These are phyloP conservation scores for Pteropus alecto DNA, from an alignment of 2,113 vertebrate species.

Conservation along the genomic window DNA sequence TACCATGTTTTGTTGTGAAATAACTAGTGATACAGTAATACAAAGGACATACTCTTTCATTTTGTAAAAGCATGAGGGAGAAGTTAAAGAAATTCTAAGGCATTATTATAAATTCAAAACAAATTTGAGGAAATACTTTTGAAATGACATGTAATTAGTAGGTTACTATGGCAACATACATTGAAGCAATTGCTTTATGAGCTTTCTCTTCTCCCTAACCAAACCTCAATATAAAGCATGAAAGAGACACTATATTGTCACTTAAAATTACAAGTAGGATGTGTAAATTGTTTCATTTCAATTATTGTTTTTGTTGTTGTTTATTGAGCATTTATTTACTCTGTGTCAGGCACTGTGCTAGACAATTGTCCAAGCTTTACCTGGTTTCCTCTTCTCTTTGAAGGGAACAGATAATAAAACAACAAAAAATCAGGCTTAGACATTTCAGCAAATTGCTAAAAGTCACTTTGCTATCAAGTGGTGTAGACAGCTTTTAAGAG, in stretches of 20 bases:
- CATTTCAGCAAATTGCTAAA: background rate
- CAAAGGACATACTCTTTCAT: conserved; percentile 65
- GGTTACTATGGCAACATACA: conserved; percentile 52
- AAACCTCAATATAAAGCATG: conserved; percentile 12
- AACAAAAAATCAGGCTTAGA: background rate
- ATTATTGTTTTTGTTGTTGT: background rate
- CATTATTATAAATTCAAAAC: conserved; percentile 62
- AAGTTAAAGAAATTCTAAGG: conserved; percentile 80
- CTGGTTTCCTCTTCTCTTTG: background rate
- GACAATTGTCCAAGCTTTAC: background rate
- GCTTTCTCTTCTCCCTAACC: conserved; percentile 46
- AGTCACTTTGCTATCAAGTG: background rate
- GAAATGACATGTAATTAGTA: conserved; percentile 70
- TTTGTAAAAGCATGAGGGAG: conserved; percentile 76
- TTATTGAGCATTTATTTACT: conserved; percentile 19
- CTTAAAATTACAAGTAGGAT: conserved; percentile 21
- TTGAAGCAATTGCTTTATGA: conserved; percentile 66
- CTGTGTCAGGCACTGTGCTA: background rate
- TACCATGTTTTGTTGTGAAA: conserved; percentile 54
- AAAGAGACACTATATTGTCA: background rate
- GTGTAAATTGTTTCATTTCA: background rate
- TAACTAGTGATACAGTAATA: conserved; percentile 56
- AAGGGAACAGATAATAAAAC: background rate
- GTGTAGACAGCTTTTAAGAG: background rate
- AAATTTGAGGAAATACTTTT: conserved; percentile 72